These are phyloP conservation scores for Papilio dardanus DNA, from an alignment of 1,140 invertebrate species.

Conservation along the genomic window DNA sequence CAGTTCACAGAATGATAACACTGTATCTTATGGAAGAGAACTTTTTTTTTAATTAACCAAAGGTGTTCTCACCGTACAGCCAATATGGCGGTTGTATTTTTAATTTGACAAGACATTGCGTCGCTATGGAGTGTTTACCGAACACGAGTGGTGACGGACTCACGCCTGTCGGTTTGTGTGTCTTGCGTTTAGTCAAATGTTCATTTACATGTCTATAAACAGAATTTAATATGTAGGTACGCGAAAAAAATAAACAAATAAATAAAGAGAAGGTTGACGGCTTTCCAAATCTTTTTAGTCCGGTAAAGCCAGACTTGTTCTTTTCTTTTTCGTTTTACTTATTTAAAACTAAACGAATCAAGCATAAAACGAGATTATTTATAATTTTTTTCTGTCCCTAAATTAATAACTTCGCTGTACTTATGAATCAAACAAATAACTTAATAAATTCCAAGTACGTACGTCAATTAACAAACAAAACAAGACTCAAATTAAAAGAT, in stretches of 20 bases:
- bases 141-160: slow-evolving; percentile 51
- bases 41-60: not conserved
- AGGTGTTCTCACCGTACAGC: not conserved
- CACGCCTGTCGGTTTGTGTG: slow-evolving; percentile 52
- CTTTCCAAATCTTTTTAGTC: not conserved
- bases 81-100: slow-evolving; percentile 34
- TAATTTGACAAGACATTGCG: slow-evolving; percentile 42
- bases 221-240: slow-evolving; percentile 43
- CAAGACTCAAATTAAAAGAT: slow-evolving; percentile 56
- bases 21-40: not conserved
- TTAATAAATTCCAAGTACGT: slow-evolving; percentile 8
- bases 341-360: no score
- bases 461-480: slow-evolving; percentile 51
- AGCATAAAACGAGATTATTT: no score
- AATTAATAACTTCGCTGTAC: no score
- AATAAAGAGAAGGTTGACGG: slow-evolving; percentile 6
- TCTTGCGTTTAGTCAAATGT: slow-evolving; percentile 47
- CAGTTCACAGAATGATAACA: not conserved
- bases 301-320: not conserved
- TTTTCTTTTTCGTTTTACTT: not conserved
- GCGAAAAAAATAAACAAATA: slow-evolving; percentile 40
- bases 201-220: slow-evolving; percentile 51
- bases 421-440: not conserved
- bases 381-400: not conserved
- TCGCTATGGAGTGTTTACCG: slow-evolving; percentile 44